Conservation (phyloP, 2,797 vertebrate genomes). For the Gallinago stenura region DNA sequence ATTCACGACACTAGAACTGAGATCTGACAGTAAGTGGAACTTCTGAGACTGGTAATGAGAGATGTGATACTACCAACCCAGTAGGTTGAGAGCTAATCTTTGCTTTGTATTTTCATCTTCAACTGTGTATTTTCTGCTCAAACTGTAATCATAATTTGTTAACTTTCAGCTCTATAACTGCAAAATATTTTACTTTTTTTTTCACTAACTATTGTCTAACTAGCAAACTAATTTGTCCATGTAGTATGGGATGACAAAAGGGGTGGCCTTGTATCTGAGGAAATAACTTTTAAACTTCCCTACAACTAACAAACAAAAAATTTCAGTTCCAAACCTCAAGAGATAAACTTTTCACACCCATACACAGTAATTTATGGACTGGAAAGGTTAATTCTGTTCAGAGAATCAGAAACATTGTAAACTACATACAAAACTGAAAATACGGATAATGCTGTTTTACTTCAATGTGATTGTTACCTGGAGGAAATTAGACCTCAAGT, state of each 20-base stretch:
- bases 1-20: neutral
- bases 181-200: neutral
- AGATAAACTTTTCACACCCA: rapidly evolving
- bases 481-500: neutral
- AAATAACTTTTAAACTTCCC: neutral
- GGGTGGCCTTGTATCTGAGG: neutral
- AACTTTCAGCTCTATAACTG: neutral
- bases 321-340: neutral
- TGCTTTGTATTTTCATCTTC: neutral
- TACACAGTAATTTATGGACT: neutral
- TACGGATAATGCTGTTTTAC: neutral
- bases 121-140: neutral
- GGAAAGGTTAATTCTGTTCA: neutral
- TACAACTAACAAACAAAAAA: neutral
- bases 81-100: neutral
- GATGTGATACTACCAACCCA: neutral
- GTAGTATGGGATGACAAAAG: neutral
- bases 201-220: neutral
- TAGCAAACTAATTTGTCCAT: neutral
- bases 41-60: neutral
- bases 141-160: neutral
- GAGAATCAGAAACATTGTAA: neutral
- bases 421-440: neutral
- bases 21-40: neutral
- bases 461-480: neutral